A percentile compares a stretch with the other conserved stretches of the same genome.
Evolutionary conservation across 1,140 invertebrate species (phyloP).

Genomic region (Ladona fulva): DNA sequence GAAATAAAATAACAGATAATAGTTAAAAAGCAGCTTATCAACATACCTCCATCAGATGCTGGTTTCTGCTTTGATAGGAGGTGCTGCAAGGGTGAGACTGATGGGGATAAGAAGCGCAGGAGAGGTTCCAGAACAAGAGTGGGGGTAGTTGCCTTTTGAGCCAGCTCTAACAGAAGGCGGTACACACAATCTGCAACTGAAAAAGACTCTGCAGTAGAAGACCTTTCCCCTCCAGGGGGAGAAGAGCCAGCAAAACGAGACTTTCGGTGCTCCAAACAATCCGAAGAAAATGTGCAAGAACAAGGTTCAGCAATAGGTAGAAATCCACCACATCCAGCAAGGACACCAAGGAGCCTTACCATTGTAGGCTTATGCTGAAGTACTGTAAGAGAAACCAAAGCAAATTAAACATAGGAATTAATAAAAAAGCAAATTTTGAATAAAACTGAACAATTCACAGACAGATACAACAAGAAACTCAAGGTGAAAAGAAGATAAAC

Average conservation of each 20-base stretch:
- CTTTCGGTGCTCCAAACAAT: not conserved
- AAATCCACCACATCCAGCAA: conserved; percentile 58
- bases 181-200: conserved; percentile 77
- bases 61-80: not conserved
- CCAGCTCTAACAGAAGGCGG: conserved; percentile 63
- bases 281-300: not conserved
- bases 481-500: no score
- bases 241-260: conserved; percentile 25
- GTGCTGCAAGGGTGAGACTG: conserved; percentile 30
- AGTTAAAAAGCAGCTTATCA: no score
- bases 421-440: no score
- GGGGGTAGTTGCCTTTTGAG: conserved; percentile 58
- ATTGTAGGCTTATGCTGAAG: conserved; percentile 69
- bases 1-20: no score
- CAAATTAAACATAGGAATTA: no score
- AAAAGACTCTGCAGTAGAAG: conserved; percentile 44
- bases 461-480: no score
- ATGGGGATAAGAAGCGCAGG: conserved; percentile 58
- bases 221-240: conserved; percentile 33
- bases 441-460: no score
- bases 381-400: conserved; percentile 40
- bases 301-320: conserved; percentile 48
- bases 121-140: conserved; percentile 63
- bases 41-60: no score
- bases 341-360: conserved; percentile 64